Base-by-base conservation (phyloP, 2,113 vertebrate species). In the Cnemophilus loriae region DNA sequence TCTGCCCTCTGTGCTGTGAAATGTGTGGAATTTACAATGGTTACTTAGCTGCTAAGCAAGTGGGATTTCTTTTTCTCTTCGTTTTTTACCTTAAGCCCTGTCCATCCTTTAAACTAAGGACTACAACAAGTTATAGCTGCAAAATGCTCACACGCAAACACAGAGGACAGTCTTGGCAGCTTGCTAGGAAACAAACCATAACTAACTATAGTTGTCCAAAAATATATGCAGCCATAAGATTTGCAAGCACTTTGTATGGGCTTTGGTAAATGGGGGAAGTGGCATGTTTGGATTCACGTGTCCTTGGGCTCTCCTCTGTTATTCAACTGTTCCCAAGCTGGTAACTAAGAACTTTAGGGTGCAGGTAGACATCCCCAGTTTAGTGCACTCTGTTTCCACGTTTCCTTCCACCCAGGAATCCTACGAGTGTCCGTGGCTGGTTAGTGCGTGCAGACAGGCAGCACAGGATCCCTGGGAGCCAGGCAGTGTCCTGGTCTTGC, bases 11-110 rank as follows among this genome's bases (percentile, higher is more conserved):
- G 60, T 78, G 37, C 88, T 93, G 71, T 86, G 88, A 92, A 92
- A 97, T 77, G 86, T 84, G 61, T 81, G 93, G 95, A 96, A 95
- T 97, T 94, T 92, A 92, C 80, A 82, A 60, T 61, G 83, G 90
- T 78, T 87, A 71, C 90, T 90, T 86, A 79, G 92, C 56, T 71
- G 69, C 80, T 94, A 82, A 93, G 65, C 64, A 70, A 88, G 85
- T 39, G 41, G 33, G 44, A 37, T 30, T 60, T 56, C 11, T 73
- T 39, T 22, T 44, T 67, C 52, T 71, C 32, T 39, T 56, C 33
- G 14, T 61, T 85, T 79, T 76, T 5, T 1, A 24, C 57, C 55
- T 71, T 53, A 75, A 91, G 41, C 57, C 61, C 46, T 37, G 26
- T 47, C 39, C 13, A 39, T 84, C 55, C 47, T 92, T 92, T 93